These are phyloP conservation scores for Lepisosteus oculatus DNA, from an alignment of 2,113 vertebrate species.

Conservation along the genomic window DNA sequence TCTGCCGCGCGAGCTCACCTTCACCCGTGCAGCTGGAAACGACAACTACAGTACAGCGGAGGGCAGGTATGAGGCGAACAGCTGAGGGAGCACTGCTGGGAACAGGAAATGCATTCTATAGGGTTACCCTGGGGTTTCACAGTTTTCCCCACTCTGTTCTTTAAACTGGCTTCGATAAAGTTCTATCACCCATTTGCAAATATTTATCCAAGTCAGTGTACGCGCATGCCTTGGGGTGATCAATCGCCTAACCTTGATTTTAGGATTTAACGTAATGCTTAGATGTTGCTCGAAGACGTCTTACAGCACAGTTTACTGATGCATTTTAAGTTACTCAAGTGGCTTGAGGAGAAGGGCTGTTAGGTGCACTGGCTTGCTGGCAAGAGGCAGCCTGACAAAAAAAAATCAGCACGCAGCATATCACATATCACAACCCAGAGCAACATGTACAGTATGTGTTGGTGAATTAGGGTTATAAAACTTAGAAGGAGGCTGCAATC, in stretches of 20 bases:
- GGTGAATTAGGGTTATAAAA: conserved; percentile 1
- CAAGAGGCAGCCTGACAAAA: neutral
- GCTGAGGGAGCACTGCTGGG: conserved; percentile 22
- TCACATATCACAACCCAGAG: neutral
- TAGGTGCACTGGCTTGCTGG: neutral
- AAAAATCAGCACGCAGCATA: neutral
- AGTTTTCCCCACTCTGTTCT: too few species aligned
- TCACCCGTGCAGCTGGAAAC: too few species aligned
- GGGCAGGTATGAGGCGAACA: conserved; percentile 1
- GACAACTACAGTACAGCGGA: neutral
- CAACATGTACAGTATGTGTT: neutral
- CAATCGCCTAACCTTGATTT: too few species aligned
- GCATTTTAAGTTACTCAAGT: conserved; percentile 7
- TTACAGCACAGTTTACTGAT: neutral
- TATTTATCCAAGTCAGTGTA: too few species aligned
- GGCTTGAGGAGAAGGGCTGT: neutral
- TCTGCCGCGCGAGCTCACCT: neutral
- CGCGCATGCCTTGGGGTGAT: too few species aligned
- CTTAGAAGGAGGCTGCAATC: neutral
- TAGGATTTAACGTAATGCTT: too few species aligned
- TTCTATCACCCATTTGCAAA: too few species aligned
- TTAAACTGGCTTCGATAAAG: too few species aligned
- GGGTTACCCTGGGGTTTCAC: conserved; percentile 44
- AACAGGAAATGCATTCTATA: conserved; percentile 31
- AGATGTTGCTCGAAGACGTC: too few species aligned